phyloP scores from a whole-genome alignment of 2,888 invertebrate species.

The Gryllus longicercus region DNA sequence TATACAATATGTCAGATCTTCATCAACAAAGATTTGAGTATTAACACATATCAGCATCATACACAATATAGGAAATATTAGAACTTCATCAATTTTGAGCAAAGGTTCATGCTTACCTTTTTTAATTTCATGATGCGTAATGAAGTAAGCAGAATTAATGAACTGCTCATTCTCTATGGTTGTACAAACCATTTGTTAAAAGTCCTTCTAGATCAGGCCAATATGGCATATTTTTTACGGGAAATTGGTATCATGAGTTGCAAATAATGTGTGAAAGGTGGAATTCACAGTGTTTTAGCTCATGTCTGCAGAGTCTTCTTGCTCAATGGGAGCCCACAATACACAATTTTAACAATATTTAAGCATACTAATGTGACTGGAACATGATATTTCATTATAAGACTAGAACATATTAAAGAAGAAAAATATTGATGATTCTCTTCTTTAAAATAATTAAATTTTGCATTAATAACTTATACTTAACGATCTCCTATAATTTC shows the following conservation, averaged over 20 bases:
- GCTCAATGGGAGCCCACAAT: no score
- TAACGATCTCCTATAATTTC: background rate
- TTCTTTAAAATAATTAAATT: background rate
- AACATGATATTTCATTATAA: background rate
- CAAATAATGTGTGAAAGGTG: no score
- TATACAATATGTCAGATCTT: conserved; percentile 27
- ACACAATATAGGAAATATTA: conserved; percentile 29
- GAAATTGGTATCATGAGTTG: no score
- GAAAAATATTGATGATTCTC: background rate
- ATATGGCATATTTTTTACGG: no score
- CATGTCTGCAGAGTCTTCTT: no score
- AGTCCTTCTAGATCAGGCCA: no score
- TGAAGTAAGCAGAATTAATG: background rate
- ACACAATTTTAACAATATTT: no score
- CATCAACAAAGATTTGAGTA: conserved; percentile 30
- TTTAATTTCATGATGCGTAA: background rate
- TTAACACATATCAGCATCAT: conserved; percentile 31
- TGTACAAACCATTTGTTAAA: background rate
- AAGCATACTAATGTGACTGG: no score
- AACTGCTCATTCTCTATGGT: background rate
- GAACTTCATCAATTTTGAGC: conserved; percentile 24
- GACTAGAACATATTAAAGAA: background rate
- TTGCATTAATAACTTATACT: background rate
- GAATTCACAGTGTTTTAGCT: no score
- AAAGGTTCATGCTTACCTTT: conserved; percentile 17